phyloP scores from a whole-genome alignment of 2,888 invertebrate genomes.

The Sarcophaga subvicina region DNA sequence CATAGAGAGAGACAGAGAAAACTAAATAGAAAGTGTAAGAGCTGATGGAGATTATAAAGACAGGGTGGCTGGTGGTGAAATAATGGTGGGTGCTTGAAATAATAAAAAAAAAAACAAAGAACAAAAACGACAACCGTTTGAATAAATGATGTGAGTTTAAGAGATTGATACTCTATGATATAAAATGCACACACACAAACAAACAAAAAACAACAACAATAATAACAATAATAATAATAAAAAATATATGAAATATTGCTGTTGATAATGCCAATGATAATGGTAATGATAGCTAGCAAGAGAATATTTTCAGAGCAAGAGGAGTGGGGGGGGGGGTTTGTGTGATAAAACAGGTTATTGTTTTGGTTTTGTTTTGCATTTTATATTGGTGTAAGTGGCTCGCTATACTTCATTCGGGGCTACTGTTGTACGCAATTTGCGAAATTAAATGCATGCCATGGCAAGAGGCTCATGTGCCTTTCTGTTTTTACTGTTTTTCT shows the following conservation, averaged over 20 bases:
- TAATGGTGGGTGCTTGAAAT: slow-evolving; percentile 36
- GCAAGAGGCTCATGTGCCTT: not conserved
- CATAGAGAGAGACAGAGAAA: not conserved
- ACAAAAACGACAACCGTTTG: slow-evolving; percentile 14
- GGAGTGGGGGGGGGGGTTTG: no score
- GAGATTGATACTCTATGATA: not conserved
- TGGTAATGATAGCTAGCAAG: not conserved
- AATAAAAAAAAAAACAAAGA: not conserved
- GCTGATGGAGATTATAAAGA: no score
- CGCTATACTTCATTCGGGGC: not conserved
- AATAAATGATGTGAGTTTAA: not conserved
- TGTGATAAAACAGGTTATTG: no score
- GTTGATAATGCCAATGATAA: not conserved
- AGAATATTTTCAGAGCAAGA: no score
- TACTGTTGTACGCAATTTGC: slow-evolving; percentile 74
- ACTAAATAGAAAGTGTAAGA: not conserved
- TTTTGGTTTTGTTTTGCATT: no score
- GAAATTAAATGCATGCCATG: slow-evolving; percentile 76
- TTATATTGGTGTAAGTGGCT: not conserved
- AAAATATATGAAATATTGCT: not conserved
- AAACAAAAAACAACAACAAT: no score
- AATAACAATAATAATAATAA: no score
- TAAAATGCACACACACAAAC: not conserved
- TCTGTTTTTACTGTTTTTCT: not conserved
- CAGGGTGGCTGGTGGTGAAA: no score